Evolutionary conservation across 2,113 vertebrate species (phyloP).

Genomic region (Ariopsis seemanni): DNA sequence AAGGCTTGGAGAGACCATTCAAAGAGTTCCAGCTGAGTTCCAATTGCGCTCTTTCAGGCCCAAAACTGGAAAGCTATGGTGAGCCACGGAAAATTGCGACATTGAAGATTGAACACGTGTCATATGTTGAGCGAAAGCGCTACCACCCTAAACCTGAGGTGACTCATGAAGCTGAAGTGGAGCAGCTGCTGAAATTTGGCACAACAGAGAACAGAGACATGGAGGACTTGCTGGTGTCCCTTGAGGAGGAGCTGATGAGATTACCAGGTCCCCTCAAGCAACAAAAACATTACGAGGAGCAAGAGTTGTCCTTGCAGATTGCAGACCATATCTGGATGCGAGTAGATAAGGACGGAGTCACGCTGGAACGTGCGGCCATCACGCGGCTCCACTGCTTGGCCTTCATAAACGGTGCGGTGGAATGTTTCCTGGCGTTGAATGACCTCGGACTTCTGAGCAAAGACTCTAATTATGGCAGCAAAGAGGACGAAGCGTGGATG

Average conservation of each 20-base stretch:
- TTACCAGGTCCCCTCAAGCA: slow-evolving; percentile 72
- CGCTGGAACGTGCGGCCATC: slow-evolving; percentile 76
- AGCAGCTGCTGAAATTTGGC: slow-evolving; percentile 94
- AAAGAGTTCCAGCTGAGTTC: slow-evolving; percentile 90
- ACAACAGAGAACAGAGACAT: slow-evolving; percentile 83
- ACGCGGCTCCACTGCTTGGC: slow-evolving; percentile 87
- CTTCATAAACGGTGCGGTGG: slow-evolving; percentile 80
- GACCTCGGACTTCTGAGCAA: slow-evolving; percentile 80
- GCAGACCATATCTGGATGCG: slow-evolving; percentile 89
- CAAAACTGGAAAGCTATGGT: slow-evolving; percentile 85
- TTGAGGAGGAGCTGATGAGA: slow-evolving; percentile 88
- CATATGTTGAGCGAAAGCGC: slow-evolving; percentile 85
- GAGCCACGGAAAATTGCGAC: slow-evolving; percentile 90
- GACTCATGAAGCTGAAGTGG: slow-evolving; percentile 80
- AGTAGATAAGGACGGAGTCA: slow-evolving; percentile 77
- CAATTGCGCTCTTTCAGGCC: slow-evolving; percentile 82
- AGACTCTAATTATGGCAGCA: slow-evolving; percentile 77
- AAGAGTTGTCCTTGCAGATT: slow-evolving; percentile 87
- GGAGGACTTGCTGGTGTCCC: slow-evolving; percentile 78
- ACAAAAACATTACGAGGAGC: slow-evolving; percentile 85
- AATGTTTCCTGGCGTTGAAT: slow-evolving; percentile 92
- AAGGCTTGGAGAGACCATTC: slow-evolving; percentile 93
- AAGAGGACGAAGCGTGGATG: slow-evolving; percentile 79
- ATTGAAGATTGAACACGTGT: slow-evolving; percentile 87
- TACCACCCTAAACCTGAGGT: slow-evolving; percentile 88